Base-by-base conservation (phyloP, 2,888 invertebrate species). In the Toxonevra muliebris region DNA sequence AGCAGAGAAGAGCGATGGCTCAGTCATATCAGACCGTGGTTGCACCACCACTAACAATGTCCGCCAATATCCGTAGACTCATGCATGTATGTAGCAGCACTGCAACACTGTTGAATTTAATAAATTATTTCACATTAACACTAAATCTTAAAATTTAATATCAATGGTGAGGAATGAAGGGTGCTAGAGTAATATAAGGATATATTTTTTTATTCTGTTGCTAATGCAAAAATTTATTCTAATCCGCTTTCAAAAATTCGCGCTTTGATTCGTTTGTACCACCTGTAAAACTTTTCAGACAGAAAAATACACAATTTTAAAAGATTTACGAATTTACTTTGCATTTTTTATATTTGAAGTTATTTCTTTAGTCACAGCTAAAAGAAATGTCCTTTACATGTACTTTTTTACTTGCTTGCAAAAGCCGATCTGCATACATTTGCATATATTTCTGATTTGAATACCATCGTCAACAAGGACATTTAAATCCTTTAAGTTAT, bases 361-460 rank as follows among this genome's bases (percentile, higher is more conserved):
- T 20, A 41, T 58, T 50, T 50, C 58, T 50, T 52, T 55, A 50
- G 10, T 61, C 13, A 30, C 10, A 41, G 5, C 15, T 40, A 55
- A 20, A 40, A 55, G 55, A 55, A 55, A 55, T 5, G 30, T 2
- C n/a, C 12, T 13, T 48, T 13, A 11, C 9, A 54, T 19, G 12
- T 4, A 15, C 12, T 54, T 54, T 54, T 54, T 54, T 59, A n/a
- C 43, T 19, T 63, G 30, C 55, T 58, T 62, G 78, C 79, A 76
- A 81, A 82, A 82, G 82, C 81, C 77, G 78, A 82, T 82, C 81
- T 82, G 82, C 82, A 82, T 82, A 82, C 70, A 81, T 82, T 82
- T 80, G 82, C 82, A 82, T 82, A 79, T 75, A 77, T 79, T 81
- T 77, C 75, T 42, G n/a, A 48, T 52, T 19, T 17, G 45, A 40